phyloP scores from a whole-genome alignment of 2,797 vertebrate genomes.

The Peromyscus aztecus region DNA sequence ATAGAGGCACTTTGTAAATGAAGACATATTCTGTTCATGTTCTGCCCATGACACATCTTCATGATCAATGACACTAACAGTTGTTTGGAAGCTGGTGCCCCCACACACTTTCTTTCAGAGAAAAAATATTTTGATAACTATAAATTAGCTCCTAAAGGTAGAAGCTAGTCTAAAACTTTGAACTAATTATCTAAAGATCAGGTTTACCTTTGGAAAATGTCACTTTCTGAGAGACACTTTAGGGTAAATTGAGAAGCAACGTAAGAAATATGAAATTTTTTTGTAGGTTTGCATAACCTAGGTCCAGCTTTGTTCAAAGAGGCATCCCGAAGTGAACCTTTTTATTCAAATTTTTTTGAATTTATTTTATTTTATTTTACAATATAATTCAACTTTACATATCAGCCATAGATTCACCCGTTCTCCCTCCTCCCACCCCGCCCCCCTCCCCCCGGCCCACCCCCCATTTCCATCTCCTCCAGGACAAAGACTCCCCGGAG shows the following conservation, averaged over 20 bases:
- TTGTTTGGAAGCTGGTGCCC: neutral
- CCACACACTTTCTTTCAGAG: neutral
- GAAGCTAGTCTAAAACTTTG: constrained; percentile 56
- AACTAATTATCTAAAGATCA: constrained; percentile 58
- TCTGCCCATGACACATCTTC: neutral
- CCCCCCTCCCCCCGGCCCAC: no score
- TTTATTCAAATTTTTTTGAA: neutral
- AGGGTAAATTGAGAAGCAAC: constrained; percentile 33
- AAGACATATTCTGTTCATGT: neutral
- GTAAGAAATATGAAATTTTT: constrained; percentile 7
- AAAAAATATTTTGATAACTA: constrained; percentile 35
- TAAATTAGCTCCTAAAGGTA: constrained; percentile 33
- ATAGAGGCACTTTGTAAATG: neutral
- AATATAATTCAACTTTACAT: no score
- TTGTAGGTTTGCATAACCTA: neutral
- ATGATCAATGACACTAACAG: neutral
- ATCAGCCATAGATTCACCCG: no score
- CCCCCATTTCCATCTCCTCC: no score
- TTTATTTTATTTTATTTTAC: no score
- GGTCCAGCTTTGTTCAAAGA: neutral
- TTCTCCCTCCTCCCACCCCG: no score
- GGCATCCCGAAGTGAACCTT: neutral
- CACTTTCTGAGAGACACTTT: constrained; percentile 24
- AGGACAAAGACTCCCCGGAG: no score
- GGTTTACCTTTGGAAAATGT: neutral